phyloP scores from a whole-genome alignment of 2,113 vertebrate species.

The Poicephalus meyeri region DNA sequence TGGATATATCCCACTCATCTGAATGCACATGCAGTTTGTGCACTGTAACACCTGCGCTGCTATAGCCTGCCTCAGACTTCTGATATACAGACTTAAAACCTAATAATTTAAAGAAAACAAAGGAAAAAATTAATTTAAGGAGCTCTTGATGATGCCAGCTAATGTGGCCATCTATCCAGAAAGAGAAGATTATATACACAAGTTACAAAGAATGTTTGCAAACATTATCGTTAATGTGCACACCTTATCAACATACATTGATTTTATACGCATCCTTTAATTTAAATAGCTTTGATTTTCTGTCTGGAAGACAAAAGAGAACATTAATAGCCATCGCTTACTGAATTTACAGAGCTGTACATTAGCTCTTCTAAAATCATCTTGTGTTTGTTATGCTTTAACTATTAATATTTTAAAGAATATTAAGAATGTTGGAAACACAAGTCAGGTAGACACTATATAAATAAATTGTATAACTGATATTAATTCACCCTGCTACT shows the following conservation, averaged over 20 bases:
- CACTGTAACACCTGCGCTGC: accelerated
- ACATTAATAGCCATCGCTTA: slow-evolving; percentile 68
- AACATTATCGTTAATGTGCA: slow-evolving; percentile 62
- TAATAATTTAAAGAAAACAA: background rate
- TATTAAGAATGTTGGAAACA: slow-evolving; percentile 11
- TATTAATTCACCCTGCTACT: slow-evolving; percentile 44
- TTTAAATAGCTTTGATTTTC: slow-evolving; percentile 80
- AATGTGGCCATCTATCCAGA: background rate
- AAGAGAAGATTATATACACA: slow-evolving; percentile 20
- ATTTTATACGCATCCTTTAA: slow-evolving; percentile 76
- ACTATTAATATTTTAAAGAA: slow-evolving; percentile 45
- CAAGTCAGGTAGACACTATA: slow-evolving; percentile 2
- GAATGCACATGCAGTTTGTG: accelerated
- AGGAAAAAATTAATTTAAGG: slow-evolving; percentile 6
- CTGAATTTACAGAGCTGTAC: slow-evolving; percentile 68
- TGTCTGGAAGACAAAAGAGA: slow-evolving; percentile 75
- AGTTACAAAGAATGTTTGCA: slow-evolving; percentile 54
- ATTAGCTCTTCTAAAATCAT: slow-evolving; percentile 61
- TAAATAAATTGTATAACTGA: slow-evolving; percentile 55
- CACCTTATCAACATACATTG: slow-evolving; percentile 67
- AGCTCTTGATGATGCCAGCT: background rate
- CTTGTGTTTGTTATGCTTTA: slow-evolving; percentile 51
- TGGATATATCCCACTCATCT: background rate
- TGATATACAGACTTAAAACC: background rate
- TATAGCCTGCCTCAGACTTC: background rate